Base-by-base conservation (phyloP, 2,888 invertebrate species). In the Teleogryllus oceanicus region DNA sequence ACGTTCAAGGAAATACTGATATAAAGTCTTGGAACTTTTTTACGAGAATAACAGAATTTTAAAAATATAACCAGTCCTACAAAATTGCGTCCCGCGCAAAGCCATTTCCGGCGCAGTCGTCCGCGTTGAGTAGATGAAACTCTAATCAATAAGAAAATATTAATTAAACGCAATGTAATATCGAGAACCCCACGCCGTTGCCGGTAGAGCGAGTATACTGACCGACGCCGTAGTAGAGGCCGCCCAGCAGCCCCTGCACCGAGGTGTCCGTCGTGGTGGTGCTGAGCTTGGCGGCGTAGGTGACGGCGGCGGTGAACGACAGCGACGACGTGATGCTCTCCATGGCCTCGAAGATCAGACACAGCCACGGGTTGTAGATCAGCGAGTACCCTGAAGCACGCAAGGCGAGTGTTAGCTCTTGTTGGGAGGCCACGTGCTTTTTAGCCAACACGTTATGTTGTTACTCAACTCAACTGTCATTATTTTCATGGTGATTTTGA, bases 171-270 rank as follows among this genome's bases (percentile, higher is more conserved):
- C 5, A 8, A 5, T 37, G 5, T 37, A 5, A 5, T 37, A 37
- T 8, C 1, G 37, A 37, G 5, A 37, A 37, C 37, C 5, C 37
- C 37, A 8, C 37, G 37, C 8, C 37, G 5, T 37, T 37, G 37
- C 37, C 8, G 37, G 10, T 8, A 8, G 5, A 8, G 37, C 8
- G 37, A 5, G 37, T 37, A 1, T 37, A 37, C 88, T 86, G 85
- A 93, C 94, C 94, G 81, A 94, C 92, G 83, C 94, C 94, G 85
- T 92, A 94, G 85, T 94, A 94, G n/a, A 94, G 87, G 21, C 94
- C 93, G n/a, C 94, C 94, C 16, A 94, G 88, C 82, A 94, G 88
- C 18, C 94, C 94, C 86, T 94, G 94, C 83, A 94, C 91, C 18
- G 93, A 93, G 12, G 93, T 92, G 84, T 94, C 93, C 0, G 94